phyloP scores from a whole-genome alignment of 1,140 invertebrate genomes.

The Phenacoccus solenopsis region DNA sequence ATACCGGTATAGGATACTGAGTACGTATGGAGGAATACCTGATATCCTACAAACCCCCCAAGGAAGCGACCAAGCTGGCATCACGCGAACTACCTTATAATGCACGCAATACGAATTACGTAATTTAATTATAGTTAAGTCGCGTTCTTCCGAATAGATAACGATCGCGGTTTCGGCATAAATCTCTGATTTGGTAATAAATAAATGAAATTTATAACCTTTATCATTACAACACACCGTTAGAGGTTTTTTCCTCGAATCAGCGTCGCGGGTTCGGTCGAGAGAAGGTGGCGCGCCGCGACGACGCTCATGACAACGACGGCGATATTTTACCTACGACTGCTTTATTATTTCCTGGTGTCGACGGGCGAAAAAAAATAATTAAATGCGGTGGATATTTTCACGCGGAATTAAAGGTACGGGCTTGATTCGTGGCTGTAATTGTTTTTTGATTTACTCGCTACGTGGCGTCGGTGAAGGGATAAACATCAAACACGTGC shows the following conservation, averaged over 20 bases:
- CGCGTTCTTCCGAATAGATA: background rate
- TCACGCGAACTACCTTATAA: background rate
- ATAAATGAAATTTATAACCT: background rate
- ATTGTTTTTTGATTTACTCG: too few relatives aligned
- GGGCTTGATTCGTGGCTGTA: too few relatives aligned
- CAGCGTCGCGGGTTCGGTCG: background rate
- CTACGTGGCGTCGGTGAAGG: too few relatives aligned
- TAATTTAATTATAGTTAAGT: conserved; percentile 4
- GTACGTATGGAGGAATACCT: background rate
- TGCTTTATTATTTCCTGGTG: background rate
- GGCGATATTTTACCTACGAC: background rate
- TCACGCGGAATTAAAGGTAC: too few relatives aligned
- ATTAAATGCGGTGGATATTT: background rate
- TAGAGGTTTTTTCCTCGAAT: too few relatives aligned
- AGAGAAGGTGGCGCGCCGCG: background rate
- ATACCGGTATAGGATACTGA: too few relatives aligned
- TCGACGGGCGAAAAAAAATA: background rate
- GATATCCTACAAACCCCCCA: background rate
- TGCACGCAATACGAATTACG: background rate
- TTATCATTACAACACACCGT: background rate
- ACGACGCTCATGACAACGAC: background rate
- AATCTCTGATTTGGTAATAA: conserved; percentile 3
- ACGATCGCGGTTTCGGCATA: background rate
- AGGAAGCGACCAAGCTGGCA: background rate
- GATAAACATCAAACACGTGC: too few relatives aligned